These are phyloP conservation scores for Hypanus sabinus DNA, from an alignment of 2,113 vertebrate genomes.

Conservation along the genomic window DNA sequence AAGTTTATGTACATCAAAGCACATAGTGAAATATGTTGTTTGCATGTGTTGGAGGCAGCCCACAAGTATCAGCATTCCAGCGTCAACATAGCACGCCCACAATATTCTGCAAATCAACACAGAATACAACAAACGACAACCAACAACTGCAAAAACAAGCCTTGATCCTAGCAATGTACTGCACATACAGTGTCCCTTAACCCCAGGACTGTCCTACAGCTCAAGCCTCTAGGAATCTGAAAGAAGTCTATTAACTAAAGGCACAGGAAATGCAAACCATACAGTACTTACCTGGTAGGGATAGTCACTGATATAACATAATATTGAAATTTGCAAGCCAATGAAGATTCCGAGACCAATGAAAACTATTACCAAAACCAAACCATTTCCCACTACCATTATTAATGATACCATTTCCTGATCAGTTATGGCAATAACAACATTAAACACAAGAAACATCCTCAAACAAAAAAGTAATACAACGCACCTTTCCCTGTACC, in stretches of 20 bases:
- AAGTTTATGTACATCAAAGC: too few species aligned
- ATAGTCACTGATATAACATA: background rate
- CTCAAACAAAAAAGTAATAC: background rate
- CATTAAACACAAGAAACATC: background rate
- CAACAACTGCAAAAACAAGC: too few species aligned
- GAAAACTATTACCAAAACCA: background rate
- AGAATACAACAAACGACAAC: too few species aligned
- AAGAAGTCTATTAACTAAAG: background rate
- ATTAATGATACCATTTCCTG: background rate
- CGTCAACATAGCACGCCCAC: too few species aligned
- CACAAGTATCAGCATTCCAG: too few species aligned
- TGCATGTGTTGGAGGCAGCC: too few species aligned
- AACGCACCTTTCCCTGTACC: background rate
- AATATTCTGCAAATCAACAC: too few species aligned
- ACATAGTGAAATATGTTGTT: too few species aligned
- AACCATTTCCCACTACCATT: background rate
- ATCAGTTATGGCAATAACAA: background rate
- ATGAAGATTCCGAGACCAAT: background rate
- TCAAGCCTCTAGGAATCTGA: background rate
- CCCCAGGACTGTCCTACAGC: too few species aligned
- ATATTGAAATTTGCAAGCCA: background rate
- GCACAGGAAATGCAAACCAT: background rate
- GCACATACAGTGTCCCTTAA: too few species aligned
- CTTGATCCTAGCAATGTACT: too few species aligned
- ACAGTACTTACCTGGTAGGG: background rate